Evolutionary conservation across 2,888 invertebrate species (phyloP).

Genomic region (Meiosimyza decipiens): DNA sequence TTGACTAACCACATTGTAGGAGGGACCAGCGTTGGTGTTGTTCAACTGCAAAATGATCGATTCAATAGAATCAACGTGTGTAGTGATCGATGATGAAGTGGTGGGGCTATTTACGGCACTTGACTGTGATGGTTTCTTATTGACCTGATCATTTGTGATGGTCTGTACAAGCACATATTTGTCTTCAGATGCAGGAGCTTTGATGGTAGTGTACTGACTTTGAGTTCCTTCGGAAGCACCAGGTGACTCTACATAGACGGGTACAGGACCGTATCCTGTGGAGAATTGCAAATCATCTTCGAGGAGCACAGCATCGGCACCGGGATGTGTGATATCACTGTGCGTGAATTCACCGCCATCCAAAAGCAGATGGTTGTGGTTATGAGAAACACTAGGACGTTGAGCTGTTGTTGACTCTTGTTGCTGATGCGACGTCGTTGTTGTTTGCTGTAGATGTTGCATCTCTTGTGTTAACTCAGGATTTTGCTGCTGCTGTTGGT

Average conservation of each 20-base stretch:
- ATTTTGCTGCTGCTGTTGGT: conserved; percentile 33
- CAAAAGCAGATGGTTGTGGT: conserved; percentile 56
- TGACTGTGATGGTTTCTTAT: conserved; percentile 39
- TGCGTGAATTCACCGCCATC: conserved; percentile 68
- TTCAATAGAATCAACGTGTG: conserved; percentile 69
- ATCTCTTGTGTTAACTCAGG: conserved; percentile 35
- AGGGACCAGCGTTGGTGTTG: conserved; percentile 64
- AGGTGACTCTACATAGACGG: conserved; percentile 60
- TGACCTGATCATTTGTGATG: conserved; percentile 50
- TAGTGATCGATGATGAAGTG: conserved; percentile 62
- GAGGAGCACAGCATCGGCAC: conserved; percentile 74
- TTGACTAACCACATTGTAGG: conserved; percentile 59
- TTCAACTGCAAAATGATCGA: conserved; percentile 76
- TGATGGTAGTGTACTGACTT: conserved; percentile 33
- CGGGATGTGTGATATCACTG: conserved; percentile 72
- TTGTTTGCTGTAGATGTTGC: conserved; percentile 27
- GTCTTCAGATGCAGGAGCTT: conserved; percentile 64
- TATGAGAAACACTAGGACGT: conserved; percentile 41
- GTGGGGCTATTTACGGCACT: conserved; percentile 48
- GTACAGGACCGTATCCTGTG: conserved; percentile 68
- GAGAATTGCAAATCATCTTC: conserved; percentile 70
- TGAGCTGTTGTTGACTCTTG: not conserved
- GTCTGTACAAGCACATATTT: conserved; percentile 64
- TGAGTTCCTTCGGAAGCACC: conserved; percentile 64
- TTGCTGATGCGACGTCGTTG: conserved; percentile 23